Base-by-base conservation (phyloP, 2,797 vertebrate species). In the Pachyuromys duprasi region DNA sequence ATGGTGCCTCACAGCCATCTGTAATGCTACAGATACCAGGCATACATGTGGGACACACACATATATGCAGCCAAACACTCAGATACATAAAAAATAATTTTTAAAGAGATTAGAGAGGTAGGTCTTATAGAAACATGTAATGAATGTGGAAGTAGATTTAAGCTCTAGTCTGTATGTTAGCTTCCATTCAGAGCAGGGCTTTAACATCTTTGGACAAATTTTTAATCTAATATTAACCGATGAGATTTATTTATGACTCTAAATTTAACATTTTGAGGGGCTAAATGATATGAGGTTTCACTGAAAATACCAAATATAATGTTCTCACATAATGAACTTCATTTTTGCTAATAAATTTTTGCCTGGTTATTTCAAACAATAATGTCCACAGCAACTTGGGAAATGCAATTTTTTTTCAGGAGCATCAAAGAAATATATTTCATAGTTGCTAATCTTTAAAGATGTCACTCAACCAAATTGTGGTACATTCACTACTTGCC, bases 341-440 rank as follows among this genome's bases (percentile, higher is more conserved):
- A 74, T 91, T 89, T 67, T 93, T 87, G 36, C 36, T 92, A 76
- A 94, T 83, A 80, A 91, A 93, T 76, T 24, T 81, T 93, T 79
- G 39, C 3, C 78, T 22, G 17, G 15, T 57, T 69, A 82, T 60
- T 93, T 62, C 9, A 92, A 67, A 92, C 13, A 81, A 72, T 69
- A 76, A 13, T 55, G 7, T 82, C 22, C 18, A 63, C 65, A 76
- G 3, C 90, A 79, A 76, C 20, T 9, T 3, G 49, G 20, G 79
- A 24, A 76, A 76, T 42, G 33, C 12, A 95, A 53, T 91, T 63
- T 95, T 95, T 57, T 31, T 17, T 57, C 39, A 18, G 62, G 28
- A 84, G n/a, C 20, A 81, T 31, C 39, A 60, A 45, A 87, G 78
- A 49, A 39, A 45, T 45, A 7, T 31, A 65, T 83, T 65, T 83